Conservation (phyloP, 2,888 invertebrate genomes). For the Drosophila infuscata region DNA sequence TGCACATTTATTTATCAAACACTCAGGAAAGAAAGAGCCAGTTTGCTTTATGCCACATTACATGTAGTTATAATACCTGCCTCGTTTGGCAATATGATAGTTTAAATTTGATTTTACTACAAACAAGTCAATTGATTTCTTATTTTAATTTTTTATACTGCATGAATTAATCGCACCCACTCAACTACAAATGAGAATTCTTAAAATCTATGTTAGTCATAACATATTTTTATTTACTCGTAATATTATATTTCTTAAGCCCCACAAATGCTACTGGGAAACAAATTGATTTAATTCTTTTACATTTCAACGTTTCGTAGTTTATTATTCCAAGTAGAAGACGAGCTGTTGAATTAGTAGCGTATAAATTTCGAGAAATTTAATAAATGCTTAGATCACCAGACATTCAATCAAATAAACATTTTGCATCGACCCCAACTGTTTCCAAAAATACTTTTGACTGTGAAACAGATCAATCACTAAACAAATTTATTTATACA, state of each 20-base stretch:
- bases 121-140: constrained; percentile 43
- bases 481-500: constrained; percentile 30
- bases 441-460: constrained; percentile 1
- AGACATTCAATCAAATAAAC: constrained; percentile 1
- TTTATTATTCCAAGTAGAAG: background rate
- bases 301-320: background rate
- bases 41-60: constrained; percentile 41
- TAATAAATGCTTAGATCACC: background rate
- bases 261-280: background rate
- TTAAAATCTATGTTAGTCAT: constrained; percentile 51
- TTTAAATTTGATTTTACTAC: constrained; percentile 34
- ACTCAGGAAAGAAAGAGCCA: constrained; percentile 56
- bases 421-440: background rate
- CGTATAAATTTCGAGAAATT: constrained; percentile 1
- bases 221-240: constrained; percentile 24
- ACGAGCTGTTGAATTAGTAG: background rate
- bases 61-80: constrained; percentile 40
- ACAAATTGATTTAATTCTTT: background rate
- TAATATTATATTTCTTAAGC: constrained; percentile 8
- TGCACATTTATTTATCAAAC: constrained; percentile 77
- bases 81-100: constrained; percentile 41
- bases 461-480: background rate
- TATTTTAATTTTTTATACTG: constrained; percentile 16
- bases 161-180: constrained; percentile 13
- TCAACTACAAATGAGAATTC: constrained; percentile 40